Percentiles rank a stretch among this genome's conserved stretches.
Conservation (phyloP, 2,113 vertebrate genomes). For the Anguilla rostrata region DNA sequence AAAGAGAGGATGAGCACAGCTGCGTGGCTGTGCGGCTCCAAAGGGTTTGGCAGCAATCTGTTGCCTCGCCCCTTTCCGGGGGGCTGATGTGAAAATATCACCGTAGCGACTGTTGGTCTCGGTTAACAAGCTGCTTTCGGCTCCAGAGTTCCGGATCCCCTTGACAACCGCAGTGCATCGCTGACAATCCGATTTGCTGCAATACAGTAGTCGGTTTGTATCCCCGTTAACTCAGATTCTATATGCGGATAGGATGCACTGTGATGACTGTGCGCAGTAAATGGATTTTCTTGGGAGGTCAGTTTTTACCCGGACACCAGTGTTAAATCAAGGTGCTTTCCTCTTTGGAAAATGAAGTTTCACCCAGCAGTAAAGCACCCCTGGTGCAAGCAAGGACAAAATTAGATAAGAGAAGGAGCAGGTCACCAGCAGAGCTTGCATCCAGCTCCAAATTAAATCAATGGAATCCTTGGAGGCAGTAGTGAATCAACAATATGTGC, state of each 20-base stretch:
- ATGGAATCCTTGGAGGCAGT: background rate
- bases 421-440: background rate
- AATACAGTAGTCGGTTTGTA: background rate
- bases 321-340: background rate
- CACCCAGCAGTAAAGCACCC: background rate
- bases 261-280: background rate
- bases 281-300: background rate
- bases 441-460: background rate
- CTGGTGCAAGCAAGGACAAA: background rate
- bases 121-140: background rate
- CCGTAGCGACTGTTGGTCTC: background rate
- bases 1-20: background rate
- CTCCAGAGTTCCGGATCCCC: background rate
- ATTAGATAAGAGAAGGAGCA: background rate
- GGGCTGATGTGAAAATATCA: background rate
- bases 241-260: background rate
- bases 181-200: background rate
- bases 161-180: background rate
- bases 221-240: background rate
- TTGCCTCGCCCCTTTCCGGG: background rate
- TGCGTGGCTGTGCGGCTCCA: background rate
- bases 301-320: background rate
- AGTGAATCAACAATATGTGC: background rate
- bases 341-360: background rate
- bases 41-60: background rate